Conservation (phyloP, 2,113 vertebrate species). For the Pachyramphus minor region DNA sequence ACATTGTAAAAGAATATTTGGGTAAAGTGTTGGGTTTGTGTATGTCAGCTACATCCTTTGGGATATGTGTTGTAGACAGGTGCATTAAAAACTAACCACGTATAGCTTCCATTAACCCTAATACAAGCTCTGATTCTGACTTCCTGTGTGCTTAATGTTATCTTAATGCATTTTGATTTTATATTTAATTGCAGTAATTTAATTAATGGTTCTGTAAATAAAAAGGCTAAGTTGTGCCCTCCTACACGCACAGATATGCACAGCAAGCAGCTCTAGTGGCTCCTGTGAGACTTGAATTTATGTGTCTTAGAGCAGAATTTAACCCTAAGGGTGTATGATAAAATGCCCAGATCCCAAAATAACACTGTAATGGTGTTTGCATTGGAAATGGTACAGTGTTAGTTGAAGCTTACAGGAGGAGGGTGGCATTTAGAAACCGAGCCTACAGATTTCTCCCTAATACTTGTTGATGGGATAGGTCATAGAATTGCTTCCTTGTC, state of each 20-base stretch:
- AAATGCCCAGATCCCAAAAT: background rate
- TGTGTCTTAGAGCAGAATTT: background rate
- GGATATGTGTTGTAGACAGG: background rate
- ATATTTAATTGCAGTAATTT: slow-evolving; percentile 53
- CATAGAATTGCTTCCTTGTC: background rate
- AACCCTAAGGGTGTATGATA: background rate
- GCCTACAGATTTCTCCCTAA: background rate
- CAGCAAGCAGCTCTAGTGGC: background rate
- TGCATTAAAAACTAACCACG: background rate
- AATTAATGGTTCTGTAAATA: slow-evolving; percentile 60
- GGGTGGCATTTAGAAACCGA: background rate
- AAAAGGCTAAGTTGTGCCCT: background rate
- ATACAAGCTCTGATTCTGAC: background rate
- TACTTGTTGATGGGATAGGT: background rate
- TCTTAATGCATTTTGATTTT: slow-evolving; percentile 13
- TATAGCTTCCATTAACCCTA: slow-evolving; percentile 1
- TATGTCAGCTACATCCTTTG: background rate
- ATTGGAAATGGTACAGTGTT: background rate
- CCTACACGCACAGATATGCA: background rate
- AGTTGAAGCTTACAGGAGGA: background rate
- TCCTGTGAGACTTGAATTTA: background rate
- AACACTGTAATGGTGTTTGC: background rate
- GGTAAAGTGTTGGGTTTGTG: background rate
- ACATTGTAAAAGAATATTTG: background rate
- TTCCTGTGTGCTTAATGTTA: slow-evolving; percentile 19